Base-by-base conservation (phyloP, 30 jellyfish, hydroid and myxozoan species). In the Chironex yamaguchii region DNA sequence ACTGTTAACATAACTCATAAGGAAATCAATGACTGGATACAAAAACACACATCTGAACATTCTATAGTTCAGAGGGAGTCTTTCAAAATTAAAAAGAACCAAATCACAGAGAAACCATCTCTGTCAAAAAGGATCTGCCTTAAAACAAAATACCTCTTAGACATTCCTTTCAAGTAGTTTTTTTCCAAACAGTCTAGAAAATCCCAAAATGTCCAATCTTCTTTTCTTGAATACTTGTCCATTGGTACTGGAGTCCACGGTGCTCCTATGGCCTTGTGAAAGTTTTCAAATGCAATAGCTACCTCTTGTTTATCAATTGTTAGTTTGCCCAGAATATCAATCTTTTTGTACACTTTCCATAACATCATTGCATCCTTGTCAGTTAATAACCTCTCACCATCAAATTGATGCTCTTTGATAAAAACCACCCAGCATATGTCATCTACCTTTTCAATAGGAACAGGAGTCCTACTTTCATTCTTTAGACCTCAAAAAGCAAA, bases 181-280 rank as follows among this genome's bases (percentile, higher is more conserved):
- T 88, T 64, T 67, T 94, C 99, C 35, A 94, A 77, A 67, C 99
- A 94, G 25, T 89, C 94, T 62, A 94, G 83, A 21, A 94, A 49
- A 25, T 82, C 90, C 96, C 97, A 88, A 62, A 94, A 94, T 6
- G 96, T 94, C 96, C 96, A 78, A 24, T 67, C 29, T 49, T 75
- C 85, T 11, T 53, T 80, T 13, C 76, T 32, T 20, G 92, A 73
- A 66, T 33, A 88, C 64, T 83, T 66, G 11, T 89, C 96, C 85
- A 94, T 74, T 3, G 97, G 92, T 0, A 85, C 97, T 65, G 88
- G 84, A n/a, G 94, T 87, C 97, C 97, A 94, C 58, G 99, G 97
- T 52, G 97, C 89, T 31, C 99, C 99, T 14, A 81, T 88, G 23
- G 96, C 99, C 33, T 54, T 85, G 96, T 88, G 77, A 64, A 94